phyloP scores from a whole-genome alignment of 2,113 vertebrate genomes.

The Promerops cafer region DNA sequence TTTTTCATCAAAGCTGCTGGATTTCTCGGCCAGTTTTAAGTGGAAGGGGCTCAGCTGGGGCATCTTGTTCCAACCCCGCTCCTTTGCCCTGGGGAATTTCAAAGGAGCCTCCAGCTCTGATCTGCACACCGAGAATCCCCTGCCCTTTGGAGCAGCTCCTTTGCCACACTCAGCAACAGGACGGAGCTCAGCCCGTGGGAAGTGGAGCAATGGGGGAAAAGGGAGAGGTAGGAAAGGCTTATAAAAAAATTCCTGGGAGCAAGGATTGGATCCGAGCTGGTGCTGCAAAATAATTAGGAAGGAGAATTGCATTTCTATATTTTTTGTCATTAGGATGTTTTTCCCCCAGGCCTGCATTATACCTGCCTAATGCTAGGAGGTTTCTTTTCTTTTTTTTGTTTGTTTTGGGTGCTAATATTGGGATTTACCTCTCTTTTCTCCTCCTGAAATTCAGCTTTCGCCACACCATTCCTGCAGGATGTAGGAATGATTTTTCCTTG shows the following conservation, averaged over 20 bases:
- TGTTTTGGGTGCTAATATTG: background rate
- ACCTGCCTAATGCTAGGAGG: background rate
- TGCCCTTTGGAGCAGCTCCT: background rate
- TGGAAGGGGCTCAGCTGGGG: background rate
- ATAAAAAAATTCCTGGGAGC: background rate
- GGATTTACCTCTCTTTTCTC: background rate
- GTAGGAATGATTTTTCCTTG: background rate
- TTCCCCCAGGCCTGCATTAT: background rate
- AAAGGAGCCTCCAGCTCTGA: conserved; percentile 7
- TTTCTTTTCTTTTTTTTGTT: background rate
- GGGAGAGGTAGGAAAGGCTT: background rate
- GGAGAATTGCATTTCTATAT: background rate
- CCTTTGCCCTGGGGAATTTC: conserved; percentile 9
- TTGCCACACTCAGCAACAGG: background rate
- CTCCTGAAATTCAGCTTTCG: background rate
- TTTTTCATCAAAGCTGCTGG: background rate
- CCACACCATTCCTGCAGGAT: background rate
- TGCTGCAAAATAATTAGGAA: background rate
- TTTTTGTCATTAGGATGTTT: background rate
- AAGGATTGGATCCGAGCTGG: background rate
- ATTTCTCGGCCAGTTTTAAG: background rate
- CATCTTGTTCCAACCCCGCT: background rate
- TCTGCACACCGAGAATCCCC: background rate
- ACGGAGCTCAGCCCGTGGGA: accelerated
- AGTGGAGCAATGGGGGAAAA: accelerated